These are phyloP conservation scores for Neria commutata DNA, from an alignment of 2,888 invertebrate genomes.

Conservation along the genomic window DNA sequence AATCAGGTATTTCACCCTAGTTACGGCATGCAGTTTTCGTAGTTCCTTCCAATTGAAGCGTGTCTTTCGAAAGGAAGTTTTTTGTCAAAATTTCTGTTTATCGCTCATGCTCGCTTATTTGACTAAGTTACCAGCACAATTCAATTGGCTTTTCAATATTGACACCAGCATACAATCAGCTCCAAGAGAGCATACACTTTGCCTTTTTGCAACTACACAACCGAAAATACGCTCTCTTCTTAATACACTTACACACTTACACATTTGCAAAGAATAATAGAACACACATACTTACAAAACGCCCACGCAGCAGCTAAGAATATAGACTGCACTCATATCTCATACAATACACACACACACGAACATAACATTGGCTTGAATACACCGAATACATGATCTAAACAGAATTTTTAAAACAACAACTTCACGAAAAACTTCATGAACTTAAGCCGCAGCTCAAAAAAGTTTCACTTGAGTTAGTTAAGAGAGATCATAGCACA, in stretches of 20 bases:
- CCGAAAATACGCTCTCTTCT: not conserved
- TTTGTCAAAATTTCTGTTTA: not conserved
- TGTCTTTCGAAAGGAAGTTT: not conserved
- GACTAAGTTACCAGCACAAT: not conserved
- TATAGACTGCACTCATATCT: not conserved
- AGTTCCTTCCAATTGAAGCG: not conserved
- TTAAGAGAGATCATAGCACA: no score
- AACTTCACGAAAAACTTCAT: no score
- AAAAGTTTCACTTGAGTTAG: no score
- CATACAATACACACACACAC: conserved; percentile 8
- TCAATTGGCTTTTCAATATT: conserved; percentile 19
- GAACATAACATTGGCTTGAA: not conserved
- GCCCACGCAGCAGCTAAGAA: not conserved
- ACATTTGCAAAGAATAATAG: not conserved
- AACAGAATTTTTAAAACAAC: no score
- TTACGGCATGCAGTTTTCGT: no score
- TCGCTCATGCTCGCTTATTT: not conserved
- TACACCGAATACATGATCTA: no score
- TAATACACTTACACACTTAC: not conserved
- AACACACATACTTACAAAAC: not conserved
- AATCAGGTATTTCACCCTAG: conserved; percentile 31
- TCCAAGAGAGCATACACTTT: not conserved
- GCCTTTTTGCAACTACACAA: not conserved
- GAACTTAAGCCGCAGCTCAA: no score
- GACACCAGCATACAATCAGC: not conserved